Conservation (phyloP, 2,797 vertebrate species). For the Sebastes dallii region DNA sequence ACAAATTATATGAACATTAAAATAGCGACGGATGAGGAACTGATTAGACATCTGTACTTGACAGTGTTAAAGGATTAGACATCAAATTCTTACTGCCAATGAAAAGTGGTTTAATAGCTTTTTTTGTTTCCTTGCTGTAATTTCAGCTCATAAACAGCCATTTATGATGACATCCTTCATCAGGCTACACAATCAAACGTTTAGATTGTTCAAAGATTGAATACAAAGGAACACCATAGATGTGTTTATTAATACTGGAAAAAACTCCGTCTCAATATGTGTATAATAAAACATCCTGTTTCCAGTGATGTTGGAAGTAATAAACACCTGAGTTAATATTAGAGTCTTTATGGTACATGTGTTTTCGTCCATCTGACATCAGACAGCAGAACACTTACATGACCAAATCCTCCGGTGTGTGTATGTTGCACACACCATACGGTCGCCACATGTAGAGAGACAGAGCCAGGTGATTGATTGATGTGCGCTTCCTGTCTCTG, state of each 20-base stretch:
- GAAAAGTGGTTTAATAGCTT: slow-evolving; percentile 13
- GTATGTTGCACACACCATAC: slow-evolving; percentile 62
- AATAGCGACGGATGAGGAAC: not conserved
- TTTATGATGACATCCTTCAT: slow-evolving; percentile 22
- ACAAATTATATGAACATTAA: not conserved
- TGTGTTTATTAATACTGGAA: slow-evolving; percentile 24
- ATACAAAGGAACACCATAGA: not conserved
- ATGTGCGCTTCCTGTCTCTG: slow-evolving; percentile 70
- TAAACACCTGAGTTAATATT: slow-evolving; percentile 64
- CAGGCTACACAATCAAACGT: slow-evolving; percentile 3
- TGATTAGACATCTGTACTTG: slow-evolving; percentile 1
- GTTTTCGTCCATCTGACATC: slow-evolving; percentile 50
- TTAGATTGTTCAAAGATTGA: slow-evolving; percentile 5
- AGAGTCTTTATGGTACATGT: slow-evolving; percentile 47
- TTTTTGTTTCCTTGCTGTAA: slow-evolving; percentile 16
- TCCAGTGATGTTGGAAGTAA: slow-evolving; percentile 24
- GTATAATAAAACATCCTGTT: slow-evolving; percentile 44
- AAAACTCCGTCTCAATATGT: not conserved
- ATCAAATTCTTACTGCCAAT: not conserved
- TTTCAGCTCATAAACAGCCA: slow-evolving; percentile 22
- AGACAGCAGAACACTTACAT: slow-evolving; percentile 44
- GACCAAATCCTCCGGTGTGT: slow-evolving; percentile 37
- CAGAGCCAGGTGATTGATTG: slow-evolving; percentile 82
- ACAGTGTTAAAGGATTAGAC: not conserved
- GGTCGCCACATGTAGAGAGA: slow-evolving; percentile 77